These are phyloP conservation scores for Muraenolepis orangiensis DNA, from an alignment of 2,797 vertebrate genomes.

Conservation along the genomic window DNA sequence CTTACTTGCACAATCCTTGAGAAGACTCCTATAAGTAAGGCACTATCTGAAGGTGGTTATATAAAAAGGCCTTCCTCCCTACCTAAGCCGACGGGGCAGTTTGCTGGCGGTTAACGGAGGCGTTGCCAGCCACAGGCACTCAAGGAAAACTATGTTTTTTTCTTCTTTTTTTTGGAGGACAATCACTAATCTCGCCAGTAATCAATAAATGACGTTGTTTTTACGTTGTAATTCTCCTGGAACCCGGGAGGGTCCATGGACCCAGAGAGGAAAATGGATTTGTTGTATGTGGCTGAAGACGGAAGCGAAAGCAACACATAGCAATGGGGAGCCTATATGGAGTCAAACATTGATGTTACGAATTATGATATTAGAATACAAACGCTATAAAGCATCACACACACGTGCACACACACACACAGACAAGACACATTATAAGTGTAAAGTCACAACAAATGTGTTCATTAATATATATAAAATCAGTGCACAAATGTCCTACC, in stretches of 20 bases:
- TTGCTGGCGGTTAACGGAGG: constrained; percentile 29
- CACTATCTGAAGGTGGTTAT: not conserved
- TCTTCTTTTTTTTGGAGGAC: not conserved
- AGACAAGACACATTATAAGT: not conserved
- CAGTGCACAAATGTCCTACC: not conserved
- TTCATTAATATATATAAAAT: too few species aligned
- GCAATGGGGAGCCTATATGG: not conserved
- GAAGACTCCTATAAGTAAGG: constrained; percentile 18
- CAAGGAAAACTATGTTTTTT: constrained; percentile 13
- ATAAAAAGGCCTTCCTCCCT: constrained; percentile 22
- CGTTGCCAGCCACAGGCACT: constrained; percentile 16
- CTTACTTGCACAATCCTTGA: not conserved
- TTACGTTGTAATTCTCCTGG: too few species aligned
- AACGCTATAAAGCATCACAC: not conserved
- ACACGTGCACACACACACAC: not conserved
- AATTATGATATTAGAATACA: not conserved
- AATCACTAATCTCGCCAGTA: not conserved
- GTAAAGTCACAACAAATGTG: too few species aligned
- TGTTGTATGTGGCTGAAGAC: not conserved
- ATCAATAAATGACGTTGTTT: not conserved
- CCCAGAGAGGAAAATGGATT: not conserved
- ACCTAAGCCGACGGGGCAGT: constrained; percentile 40
- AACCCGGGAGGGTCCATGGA: too few species aligned
- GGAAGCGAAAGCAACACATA: not conserved
- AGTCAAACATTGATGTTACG: not conserved